Conservation (phyloP, 1,140 invertebrate species). For the Drosophila subpulchrella region DNA sequence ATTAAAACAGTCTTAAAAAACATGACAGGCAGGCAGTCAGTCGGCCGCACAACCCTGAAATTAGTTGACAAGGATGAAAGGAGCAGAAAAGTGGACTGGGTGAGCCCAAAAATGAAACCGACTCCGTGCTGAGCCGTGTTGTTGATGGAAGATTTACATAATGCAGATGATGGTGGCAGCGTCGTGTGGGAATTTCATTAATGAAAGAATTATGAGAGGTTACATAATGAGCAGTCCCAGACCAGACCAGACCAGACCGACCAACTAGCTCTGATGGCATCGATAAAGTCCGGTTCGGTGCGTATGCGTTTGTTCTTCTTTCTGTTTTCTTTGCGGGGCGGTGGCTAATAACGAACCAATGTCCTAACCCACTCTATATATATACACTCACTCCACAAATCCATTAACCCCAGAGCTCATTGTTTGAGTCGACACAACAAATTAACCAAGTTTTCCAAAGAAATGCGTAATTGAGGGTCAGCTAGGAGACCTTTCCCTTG, state of each 20-base stretch:
- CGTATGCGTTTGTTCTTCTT: constrained; percentile 16
- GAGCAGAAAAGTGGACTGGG: constrained; percentile 37
- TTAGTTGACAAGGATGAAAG: constrained; percentile 80
- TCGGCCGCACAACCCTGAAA: constrained; percentile 66
- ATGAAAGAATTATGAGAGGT: constrained; percentile 83
- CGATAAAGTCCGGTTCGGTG: constrained; percentile 33
- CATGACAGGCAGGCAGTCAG: constrained; percentile 62
- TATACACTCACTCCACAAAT: background rate
- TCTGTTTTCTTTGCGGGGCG: constrained; percentile 24
- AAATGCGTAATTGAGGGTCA: constrained; percentile 70
- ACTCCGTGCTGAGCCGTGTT: constrained; percentile 68
- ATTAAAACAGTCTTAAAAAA: constrained; percentile 81
- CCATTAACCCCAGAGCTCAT: constrained; percentile 44
- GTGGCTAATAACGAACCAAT: constrained; percentile 53
- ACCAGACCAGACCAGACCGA: background rate
- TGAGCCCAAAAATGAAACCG: constrained; percentile 42
- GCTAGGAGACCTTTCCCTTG: constrained; percentile 11
- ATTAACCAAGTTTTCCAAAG: constrained; percentile 76
- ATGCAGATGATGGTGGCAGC: constrained; percentile 59
- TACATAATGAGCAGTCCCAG: constrained; percentile 69
- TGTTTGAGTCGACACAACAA: constrained; percentile 71
- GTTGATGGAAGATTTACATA: constrained; percentile 72
- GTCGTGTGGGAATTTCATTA: constrained; percentile 82
- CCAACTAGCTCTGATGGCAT: constrained; percentile 28
- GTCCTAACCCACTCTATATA: constrained; percentile 6